phyloP scores from a whole-genome alignment of 2,113 vertebrate genomes.

The Mustelus asterias region DNA sequence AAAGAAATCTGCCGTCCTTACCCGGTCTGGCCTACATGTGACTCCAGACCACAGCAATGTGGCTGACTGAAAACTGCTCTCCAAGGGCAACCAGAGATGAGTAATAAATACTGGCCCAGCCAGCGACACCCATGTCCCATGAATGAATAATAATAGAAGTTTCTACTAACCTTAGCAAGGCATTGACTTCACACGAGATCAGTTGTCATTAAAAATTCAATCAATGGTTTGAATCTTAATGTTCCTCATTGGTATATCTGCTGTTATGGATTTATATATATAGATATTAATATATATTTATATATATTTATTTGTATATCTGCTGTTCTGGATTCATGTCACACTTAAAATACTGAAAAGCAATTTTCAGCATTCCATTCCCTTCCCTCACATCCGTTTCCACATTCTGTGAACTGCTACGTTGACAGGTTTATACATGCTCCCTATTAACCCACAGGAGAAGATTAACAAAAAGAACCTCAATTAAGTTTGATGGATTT shows the following conservation, averaged over 20 bases:
- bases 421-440: background rate
- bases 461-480: background rate
- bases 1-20: no score
- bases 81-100: no score
- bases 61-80: no score
- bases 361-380: background rate
- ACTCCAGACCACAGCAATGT: no score
- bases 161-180: background rate
- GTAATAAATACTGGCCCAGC: no score
- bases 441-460: background rate
- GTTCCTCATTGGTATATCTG: background rate
- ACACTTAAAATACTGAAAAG: background rate
- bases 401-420: background rate
- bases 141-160: no score
- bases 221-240: background rate
- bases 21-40: no score
- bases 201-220: background rate
- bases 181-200: background rate
- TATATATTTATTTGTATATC: background rate
- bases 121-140: no score
- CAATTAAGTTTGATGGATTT: background rate
- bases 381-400: background rate
- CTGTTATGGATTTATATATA: background rate
- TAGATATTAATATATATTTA: no score
- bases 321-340: background rate